These are phyloP conservation scores for Ptilodon capucinus DNA, from an alignment of 2,888 invertebrate genomes.

Conservation along the genomic window DNA sequence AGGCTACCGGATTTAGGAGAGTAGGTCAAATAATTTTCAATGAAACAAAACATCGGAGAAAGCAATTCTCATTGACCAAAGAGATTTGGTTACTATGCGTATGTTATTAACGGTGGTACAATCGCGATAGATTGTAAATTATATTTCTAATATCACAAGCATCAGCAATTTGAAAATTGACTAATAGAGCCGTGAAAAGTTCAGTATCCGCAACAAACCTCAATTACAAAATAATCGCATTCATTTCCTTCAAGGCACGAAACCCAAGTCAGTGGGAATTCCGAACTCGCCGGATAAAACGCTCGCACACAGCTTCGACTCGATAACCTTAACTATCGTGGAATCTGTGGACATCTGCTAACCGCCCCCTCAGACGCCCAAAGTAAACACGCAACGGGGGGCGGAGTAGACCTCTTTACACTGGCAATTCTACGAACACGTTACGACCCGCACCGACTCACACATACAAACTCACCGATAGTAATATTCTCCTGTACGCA, in stretches of 20 bases:
- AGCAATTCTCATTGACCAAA: not conserved
- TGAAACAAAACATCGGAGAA: not conserved
- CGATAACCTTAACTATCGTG: constrained; percentile 25
- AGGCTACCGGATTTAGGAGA: not conserved
- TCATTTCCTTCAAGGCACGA: constrained; percentile 46
- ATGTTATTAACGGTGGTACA: not conserved
- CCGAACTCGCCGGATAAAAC: constrained; percentile 45
- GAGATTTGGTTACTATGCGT: not conserved
- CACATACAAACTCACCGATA: constrained; percentile 38
- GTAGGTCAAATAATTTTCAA: not conserved
- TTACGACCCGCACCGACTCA: constrained; percentile 51
- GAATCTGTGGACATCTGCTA: constrained; percentile 19
- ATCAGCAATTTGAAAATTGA: not conserved
- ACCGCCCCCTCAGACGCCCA: constrained; percentile 34
- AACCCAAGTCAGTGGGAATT: constrained; percentile 56
- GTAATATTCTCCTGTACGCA: constrained; percentile 26
- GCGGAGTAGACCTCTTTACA: constrained; percentile 31
- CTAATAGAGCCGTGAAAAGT: not conserved
- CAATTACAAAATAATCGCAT: not conserved
- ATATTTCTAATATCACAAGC: not conserved
- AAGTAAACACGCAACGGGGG: constrained; percentile 25
- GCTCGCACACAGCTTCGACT: constrained; percentile 29
- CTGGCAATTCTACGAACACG: constrained; percentile 44
- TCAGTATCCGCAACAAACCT: not conserved
- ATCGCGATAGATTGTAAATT: too few species aligned